phyloP scores from a whole-genome alignment of 1,140 invertebrate species.

The Drosophila micromelanica region DNA sequence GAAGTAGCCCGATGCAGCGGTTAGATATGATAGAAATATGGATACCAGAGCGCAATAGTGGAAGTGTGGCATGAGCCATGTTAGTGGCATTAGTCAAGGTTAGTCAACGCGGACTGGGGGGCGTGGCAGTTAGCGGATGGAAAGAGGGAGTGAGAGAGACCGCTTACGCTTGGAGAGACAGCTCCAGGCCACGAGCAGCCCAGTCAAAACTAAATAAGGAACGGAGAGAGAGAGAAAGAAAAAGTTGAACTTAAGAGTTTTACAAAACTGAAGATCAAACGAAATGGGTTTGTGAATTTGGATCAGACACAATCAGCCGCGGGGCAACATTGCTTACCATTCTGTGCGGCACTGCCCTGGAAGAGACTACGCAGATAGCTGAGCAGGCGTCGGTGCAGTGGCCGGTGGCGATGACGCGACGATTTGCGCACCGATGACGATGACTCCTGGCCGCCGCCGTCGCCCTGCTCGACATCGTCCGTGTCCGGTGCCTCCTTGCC shows the following conservation, averaged over 20 bases:
- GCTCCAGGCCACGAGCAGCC: conserved; percentile 55
- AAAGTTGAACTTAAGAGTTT: not conserved
- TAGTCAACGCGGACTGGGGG: conserved; percentile 4
- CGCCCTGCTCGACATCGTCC: conserved; percentile 76
- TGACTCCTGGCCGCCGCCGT: conserved; percentile 62
- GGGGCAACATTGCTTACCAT: conserved; percentile 65
- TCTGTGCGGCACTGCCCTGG: conserved; percentile 75
- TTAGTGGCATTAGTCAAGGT: conserved; percentile 19
- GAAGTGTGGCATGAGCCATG: not conserved
- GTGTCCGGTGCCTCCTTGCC: conserved; percentile 52
- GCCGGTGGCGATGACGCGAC: conserved; percentile 74
- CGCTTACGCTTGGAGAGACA: conserved; percentile 68
- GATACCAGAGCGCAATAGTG: not conserved
- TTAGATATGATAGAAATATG: not conserved
- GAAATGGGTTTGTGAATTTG: not conserved
- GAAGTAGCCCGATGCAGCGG: not conserved
- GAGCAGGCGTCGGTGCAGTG: conserved; percentile 74
- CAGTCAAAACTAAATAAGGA: conserved; percentile 45
- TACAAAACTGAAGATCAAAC: not conserved
- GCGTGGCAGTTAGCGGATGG: not conserved
- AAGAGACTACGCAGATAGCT: conserved; percentile 79
- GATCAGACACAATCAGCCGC: not conserved
- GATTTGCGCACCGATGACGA: conserved; percentile 59
- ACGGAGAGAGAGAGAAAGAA: conserved; percentile 12
- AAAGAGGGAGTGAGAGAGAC: conserved; percentile 14